These are phyloP conservation scores for Cosmopolites sordidus DNA, from an alignment of 2,888 invertebrate species.

Conservation along the genomic window DNA sequence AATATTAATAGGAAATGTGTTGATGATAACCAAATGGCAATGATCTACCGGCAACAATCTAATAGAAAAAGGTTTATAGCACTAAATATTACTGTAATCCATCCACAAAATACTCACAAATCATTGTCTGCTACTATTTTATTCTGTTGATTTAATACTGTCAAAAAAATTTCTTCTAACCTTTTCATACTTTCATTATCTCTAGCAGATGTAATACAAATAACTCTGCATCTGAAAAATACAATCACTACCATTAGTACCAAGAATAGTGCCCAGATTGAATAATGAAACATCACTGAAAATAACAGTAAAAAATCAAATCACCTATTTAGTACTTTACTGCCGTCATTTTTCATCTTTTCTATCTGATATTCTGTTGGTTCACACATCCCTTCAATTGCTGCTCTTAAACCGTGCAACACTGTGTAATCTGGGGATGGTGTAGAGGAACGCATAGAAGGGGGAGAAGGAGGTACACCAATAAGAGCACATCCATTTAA, in stretches of 20 bases:
- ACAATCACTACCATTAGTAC: background rate
- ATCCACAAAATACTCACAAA: slow-evolving; percentile 46
- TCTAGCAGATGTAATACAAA: slow-evolving; percentile 85
- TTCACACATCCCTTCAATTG: slow-evolving; percentile 81
- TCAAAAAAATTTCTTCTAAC: slow-evolving; percentile 81
- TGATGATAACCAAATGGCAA: slow-evolving; percentile 86
- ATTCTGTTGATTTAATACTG: slow-evolving; percentile 78
- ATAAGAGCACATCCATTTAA: slow-evolving; percentile 78
- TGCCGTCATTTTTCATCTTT: slow-evolving; percentile 42
- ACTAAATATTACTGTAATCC: background rate
- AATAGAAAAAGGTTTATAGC: slow-evolving; percentile 36
- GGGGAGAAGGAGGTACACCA: slow-evolving; percentile 65
- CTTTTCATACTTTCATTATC: slow-evolving; percentile 84
- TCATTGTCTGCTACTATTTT: slow-evolving; percentile 60
- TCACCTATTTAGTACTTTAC: slow-evolving; percentile 17
- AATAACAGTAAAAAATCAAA: no score
- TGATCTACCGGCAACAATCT: slow-evolving; percentile 74
- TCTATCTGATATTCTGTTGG: slow-evolving; percentile 71
- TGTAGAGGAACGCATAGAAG: slow-evolving; percentile 48
- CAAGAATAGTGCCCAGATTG: no score
- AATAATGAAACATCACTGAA: no score
- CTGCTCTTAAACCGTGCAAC: slow-evolving; percentile 79
- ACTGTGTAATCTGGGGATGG: slow-evolving; percentile 65
- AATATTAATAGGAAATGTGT: slow-evolving; percentile 78
- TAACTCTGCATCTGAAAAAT: slow-evolving; percentile 67